Evolutionary conservation across 2,888 invertebrate species (phyloP), one percentile per base, ranked within the genome.

Genomic region (Hemistola chrysoprasaria): DNA sequence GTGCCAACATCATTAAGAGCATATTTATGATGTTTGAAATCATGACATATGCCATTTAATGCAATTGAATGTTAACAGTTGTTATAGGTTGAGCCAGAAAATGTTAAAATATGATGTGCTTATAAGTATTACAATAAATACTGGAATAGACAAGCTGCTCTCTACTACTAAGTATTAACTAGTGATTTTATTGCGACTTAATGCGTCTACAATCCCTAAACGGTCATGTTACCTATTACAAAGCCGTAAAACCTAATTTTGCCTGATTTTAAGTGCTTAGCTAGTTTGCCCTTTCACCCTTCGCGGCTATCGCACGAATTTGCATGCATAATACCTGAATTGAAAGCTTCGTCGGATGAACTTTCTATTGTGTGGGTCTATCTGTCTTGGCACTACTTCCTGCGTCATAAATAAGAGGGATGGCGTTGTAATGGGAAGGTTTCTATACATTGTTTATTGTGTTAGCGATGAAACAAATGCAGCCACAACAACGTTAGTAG

Each of bases 351-450:
- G 31, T 36, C 36, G 45, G 38, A 33, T 34, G 35, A 40, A 55
- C 71, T 71, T 72, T 70, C 71, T 59, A 65, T 66, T 65, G 62
- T 65, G 60, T 58, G 59, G 49, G 16, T 4, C 3, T 16, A 16
- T 4, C 16, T 16, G 58, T 62, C 55, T 46, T 38, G 47, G 58
- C 64, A 62, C 63, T 64, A 64, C 50, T 62, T 59, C 56, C 56
- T 59, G 44, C 44, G 39, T 49, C 45, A 41, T 52, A 56, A 55
- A 59, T 58, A 49, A 53, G 42, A 46, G 46, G 38, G 25, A 41
- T 47, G 22, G 36, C 38, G 22, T 45, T 41, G 34, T 34, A 25
- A 40, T 40, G 23, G 27, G 11, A 16, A 27, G 22, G 24, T 41
- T 20, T 22, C 34, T 44, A 9, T 32, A 26, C 26, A 11, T 36